A percentile compares a stretch with the other conserved stretches of the same genome.
Conservation (phyloP, 2,113 vertebrate genomes). For the Gyps fulvus region DNA sequence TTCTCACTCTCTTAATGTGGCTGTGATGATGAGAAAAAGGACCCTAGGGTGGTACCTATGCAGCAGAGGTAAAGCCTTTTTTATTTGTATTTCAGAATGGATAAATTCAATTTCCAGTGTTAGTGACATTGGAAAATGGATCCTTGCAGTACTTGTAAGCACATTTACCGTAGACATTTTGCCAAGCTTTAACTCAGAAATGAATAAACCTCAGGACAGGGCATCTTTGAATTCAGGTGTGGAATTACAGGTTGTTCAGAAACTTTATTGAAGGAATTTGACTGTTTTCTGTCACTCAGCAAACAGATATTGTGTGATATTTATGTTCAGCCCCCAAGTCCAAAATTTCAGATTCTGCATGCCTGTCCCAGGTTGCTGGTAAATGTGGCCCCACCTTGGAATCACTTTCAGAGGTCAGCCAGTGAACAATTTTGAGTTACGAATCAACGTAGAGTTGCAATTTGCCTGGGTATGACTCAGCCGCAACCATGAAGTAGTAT, state of each 20-base stretch:
- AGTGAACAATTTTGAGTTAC: neutral
- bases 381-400: neutral
- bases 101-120: neutral
- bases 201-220: neutral
- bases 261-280: neutral
- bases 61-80: constrained; percentile 47
- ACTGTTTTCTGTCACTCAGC: neutral
- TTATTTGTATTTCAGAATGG: neutral
- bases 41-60: neutral
- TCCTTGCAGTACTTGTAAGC: neutral
- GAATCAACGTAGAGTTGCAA: neutral
- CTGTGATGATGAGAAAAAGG: neutral
- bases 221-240: neutral
- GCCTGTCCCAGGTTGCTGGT: neutral
- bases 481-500: neutral
- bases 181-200: neutral
- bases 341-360: neutral
- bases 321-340: neutral
- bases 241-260: neutral
- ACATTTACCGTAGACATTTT: neutral
- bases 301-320: neutral
- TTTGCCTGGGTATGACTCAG: neutral
- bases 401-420: neutral
- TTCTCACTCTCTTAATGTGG: neutral
- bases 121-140: neutral